Percentiles rank a stretch among this genome's conserved stretches.
Evolutionary conservation across 1,140 invertebrate species (phyloP).

Genomic region (Drosophila burlai): DNA sequence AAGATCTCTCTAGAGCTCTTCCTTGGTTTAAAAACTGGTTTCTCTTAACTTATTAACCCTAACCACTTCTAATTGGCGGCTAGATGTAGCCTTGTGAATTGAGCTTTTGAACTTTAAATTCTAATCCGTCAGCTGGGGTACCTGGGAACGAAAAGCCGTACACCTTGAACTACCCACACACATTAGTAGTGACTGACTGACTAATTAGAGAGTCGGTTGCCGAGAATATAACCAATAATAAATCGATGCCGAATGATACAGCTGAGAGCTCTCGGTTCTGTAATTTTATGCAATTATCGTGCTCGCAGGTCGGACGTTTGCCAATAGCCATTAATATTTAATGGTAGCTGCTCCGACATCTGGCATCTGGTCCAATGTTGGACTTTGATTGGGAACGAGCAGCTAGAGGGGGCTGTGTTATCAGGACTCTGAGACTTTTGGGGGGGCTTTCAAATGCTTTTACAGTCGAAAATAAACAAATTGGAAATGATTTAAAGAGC

Average conservation of each 20-base stretch:
- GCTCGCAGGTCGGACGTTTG: conserved; percentile 30
- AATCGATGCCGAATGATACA: conserved; percentile 30
- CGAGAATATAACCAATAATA: conserved; percentile 26
- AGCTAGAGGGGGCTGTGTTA: conserved; percentile 7
- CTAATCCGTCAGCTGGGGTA: conserved; percentile 36
- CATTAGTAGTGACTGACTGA: conserved; percentile 40
- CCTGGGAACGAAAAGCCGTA: conserved; percentile 40
- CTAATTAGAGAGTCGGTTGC: conserved; percentile 65
- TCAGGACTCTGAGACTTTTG: neutral
- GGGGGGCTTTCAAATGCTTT: neutral
- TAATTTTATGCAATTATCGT: conserved; percentile 57
- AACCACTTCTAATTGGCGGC: conserved; percentile 36
- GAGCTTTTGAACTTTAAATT: conserved; percentile 68
- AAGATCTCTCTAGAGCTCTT: neutral
- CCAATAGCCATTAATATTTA: conserved; percentile 55
- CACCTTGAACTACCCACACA: conserved; percentile 57
- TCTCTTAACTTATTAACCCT: conserved; percentile 10
- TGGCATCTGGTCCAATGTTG: conserved; percentile 36
- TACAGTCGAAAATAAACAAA: neutral
- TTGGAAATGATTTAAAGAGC: neutral
- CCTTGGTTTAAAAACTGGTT: conserved; percentile 25
- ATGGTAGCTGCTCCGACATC: conserved; percentile 30
- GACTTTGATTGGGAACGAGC: conserved; percentile 25
- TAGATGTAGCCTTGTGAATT: conserved; percentile 47
- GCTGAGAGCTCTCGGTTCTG: conserved; percentile 22